These are phyloP conservation scores for Poecilia wingei DNA, from an alignment of 2,797 vertebrate species.

Conservation along the genomic window DNA sequence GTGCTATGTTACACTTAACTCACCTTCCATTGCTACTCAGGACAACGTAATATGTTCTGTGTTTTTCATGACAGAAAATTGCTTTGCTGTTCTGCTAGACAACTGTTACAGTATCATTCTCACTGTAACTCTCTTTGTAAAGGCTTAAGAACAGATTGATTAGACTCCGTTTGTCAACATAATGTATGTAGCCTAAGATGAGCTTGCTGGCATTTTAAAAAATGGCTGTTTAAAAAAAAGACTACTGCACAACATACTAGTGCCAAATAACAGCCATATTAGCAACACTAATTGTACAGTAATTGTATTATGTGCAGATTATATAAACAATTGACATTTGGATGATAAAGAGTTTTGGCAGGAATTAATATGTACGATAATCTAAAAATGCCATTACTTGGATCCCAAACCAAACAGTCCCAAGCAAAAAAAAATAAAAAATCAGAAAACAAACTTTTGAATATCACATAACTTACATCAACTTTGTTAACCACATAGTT, in stretches of 20 bases:
- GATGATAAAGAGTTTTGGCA: neutral
- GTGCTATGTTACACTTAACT: neutral
- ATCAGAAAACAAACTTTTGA: neutral
- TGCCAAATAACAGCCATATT: too few species aligned
- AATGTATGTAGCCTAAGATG: too few species aligned
- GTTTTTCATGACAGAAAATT: neutral
- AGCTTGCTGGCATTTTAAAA: too few species aligned
- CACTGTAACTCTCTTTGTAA: too few species aligned
- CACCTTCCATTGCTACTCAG: neutral
- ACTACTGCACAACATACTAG: too few species aligned
- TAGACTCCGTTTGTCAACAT: too few species aligned
- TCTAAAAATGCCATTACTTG: neutral
- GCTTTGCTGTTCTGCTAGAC: neutral
- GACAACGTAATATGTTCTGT: neutral
- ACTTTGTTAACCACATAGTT: conserved; percentile 6
- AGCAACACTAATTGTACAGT: too few species aligned
- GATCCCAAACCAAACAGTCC: neutral
- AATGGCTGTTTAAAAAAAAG: too few species aligned
- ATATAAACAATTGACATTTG: neutral
- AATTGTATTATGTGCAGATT: neutral
- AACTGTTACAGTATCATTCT: neutral
- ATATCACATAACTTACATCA: conserved; percentile 1
- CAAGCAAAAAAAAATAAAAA: neutral
- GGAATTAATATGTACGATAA: neutral
- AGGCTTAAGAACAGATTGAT: too few species aligned